Evolutionary conservation across 2,797 vertebrate species (phyloP), one percentile per base, ranked within the genome.

Genomic region (Crypturellus tataupa): DNA sequence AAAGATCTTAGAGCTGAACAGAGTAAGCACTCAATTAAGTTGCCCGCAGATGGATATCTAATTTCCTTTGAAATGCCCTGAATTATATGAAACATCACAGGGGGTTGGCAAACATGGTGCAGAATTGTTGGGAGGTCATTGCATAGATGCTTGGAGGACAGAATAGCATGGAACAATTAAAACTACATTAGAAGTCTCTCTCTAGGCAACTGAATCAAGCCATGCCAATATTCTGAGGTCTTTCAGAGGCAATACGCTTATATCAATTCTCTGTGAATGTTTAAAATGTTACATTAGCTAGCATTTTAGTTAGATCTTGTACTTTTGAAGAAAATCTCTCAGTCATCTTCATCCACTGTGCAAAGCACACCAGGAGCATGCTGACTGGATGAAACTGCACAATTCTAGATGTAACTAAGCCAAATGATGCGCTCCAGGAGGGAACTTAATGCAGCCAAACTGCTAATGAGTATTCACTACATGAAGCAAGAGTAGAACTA

Each of bases 191-290:
- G 15, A 42, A 39, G 12, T 1, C 16, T 17, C 39, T 47, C 9
- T 24, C 25, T n/a, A 29, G 19, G 19, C n/a, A 59, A 42, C 4
- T 7, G 24, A 80, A 47, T 53, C 20, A 53, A 1, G 5, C 2
- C 2, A 56, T 8, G 19, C 16, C 1, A 1, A 55, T 27, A 83
- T 18, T 6, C 42, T 46, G 39, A 73, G 84, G 16, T 1, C 4
- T 7, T 69, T n/a, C 23, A 1, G 1, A 83, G 44, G 58, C 35
- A 88, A 46, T 11, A 1, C 7, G 59, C 17, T 17, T 83, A 24
- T 35, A 2, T 15, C n/a, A 72, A 7, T 10, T 64, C 53, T 70
- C 70, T 18, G 42, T 1, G 7, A n/a, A 6, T 1, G 0, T 69
- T 33, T 71, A 70, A 77, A 19, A 16, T 24, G 25, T 46, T 87